Base-by-base conservation (phyloP, 1,140 invertebrate species). In the Ylistrum balloti region DNA sequence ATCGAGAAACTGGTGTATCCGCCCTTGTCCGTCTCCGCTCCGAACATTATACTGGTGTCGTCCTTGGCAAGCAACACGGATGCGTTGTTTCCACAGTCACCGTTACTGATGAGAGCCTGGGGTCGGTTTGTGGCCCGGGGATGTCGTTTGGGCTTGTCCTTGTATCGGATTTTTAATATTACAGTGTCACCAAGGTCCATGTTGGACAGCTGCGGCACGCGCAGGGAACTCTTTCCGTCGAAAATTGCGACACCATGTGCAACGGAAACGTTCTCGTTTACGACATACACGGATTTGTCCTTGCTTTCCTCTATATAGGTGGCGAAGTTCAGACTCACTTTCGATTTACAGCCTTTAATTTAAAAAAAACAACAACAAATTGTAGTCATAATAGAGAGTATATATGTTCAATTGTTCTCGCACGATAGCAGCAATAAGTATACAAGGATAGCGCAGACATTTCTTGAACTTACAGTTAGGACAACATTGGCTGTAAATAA, bases 31-130 rank as follows among this genome's bases (percentile, higher is more conserved):
- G 93, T 90, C 38, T 86, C n/a, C 1, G 91, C 88, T 11, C 94
- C 94, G 56, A 94, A 93, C 15, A 89, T 86, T 3, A 93, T 33
- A 95, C 95, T 74, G 97, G 95, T 86, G 90, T 94, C 35, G 92
- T 91, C 74, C 97, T 96, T 92, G 0, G 89, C 93, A 20, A 94
- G 85, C 33, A 91, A 91, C 9, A 94, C 87, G 0, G 94, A 94
- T 3, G 91, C 91, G 74, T 93, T 92, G 38, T 92, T 91, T 33
- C 91, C 91, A 88, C 94, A 94, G 86, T 94, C 94, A 0, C 92
- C 94, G 85, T 94, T 94, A 45, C 92, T 92, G 0, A 94, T 89
- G 28, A 94, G 85, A 20, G 94, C 94, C 88, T 94, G 92, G 28
- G 91, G 89, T 33, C 89, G n/a, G 15, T 33, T 35, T 20, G 89